phyloP scores from a whole-genome alignment of 1,140 invertebrate genomes.

The Drosophila kohkoa region DNA sequence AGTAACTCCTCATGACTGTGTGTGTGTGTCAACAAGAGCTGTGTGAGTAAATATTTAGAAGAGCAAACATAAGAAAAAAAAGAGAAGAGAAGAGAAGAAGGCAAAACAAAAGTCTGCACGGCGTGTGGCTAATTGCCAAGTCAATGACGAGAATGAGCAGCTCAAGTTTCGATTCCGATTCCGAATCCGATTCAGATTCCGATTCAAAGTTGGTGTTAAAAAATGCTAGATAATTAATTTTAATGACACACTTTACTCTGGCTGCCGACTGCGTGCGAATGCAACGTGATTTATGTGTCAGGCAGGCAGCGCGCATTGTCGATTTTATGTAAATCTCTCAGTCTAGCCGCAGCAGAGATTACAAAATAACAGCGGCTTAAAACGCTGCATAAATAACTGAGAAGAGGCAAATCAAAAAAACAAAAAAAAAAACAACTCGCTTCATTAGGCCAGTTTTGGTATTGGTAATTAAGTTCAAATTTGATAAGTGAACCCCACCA shows the following conservation, averaged over 20 bases:
- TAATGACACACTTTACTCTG: conserved; percentile 69
- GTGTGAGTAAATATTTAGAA: conserved; percentile 75
- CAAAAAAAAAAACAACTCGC: conserved; percentile 30
- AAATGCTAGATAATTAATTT: conserved; percentile 79
- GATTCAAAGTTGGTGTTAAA: conserved; percentile 54
- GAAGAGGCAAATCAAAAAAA: too few species aligned
- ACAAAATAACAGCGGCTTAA: conserved; percentile 62
- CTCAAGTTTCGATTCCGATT: neutral
- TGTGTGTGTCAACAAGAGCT: conserved; percentile 60
- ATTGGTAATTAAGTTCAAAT: conserved; percentile 73
- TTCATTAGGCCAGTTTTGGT: conserved; percentile 62
- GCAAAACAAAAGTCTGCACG: conserved; percentile 49
- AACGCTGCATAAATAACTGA: conserved; percentile 62
- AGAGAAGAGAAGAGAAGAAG: conserved; percentile 3
- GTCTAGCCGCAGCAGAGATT: conserved; percentile 39
- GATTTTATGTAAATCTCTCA: conserved; percentile 50
- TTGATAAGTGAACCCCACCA: conserved; percentile 66
- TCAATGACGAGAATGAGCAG: neutral
- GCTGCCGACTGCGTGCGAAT: conserved; percentile 52
- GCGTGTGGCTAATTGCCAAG: conserved; percentile 74
- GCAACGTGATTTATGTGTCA: conserved; percentile 74
- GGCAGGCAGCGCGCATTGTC: neutral
- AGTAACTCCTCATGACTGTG: neutral
- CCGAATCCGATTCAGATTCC: neutral
- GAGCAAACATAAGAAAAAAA: conserved; percentile 16